Percentiles rank a stretch among this genome's conserved stretches.
Conservation (phyloP, 2,113 vertebrate species). For the Gymnobelideus leadbeateri region DNA sequence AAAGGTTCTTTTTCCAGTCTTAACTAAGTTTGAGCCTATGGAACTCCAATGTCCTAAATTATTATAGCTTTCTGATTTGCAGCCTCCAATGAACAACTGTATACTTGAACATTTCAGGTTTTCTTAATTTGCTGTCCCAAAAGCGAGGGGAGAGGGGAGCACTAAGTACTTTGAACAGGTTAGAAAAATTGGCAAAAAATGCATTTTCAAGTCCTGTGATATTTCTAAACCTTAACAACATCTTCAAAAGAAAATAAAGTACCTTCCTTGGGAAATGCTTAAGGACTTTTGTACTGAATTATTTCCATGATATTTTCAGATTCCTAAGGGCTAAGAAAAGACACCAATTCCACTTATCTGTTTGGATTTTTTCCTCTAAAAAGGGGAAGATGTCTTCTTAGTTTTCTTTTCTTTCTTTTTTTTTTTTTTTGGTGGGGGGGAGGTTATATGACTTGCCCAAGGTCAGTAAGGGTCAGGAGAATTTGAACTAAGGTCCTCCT, state of each 20-base stretch:
- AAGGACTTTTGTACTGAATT: background rate
- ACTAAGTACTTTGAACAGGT: background rate
- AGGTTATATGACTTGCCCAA: too few relatives aligned
- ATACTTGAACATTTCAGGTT: background rate
- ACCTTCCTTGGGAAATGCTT: background rate
- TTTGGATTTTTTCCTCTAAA: background rate
- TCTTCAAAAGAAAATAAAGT: background rate
- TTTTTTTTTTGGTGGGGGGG: background rate
- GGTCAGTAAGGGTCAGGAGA: too few relatives aligned
- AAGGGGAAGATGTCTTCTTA: background rate
- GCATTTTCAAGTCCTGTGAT: background rate
- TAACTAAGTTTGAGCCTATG: background rate
- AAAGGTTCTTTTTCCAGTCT: background rate
- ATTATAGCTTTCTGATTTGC: background rate
- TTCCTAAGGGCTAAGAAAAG: background rate
- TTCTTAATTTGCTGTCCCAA: background rate
- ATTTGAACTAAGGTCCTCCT: too few relatives aligned
- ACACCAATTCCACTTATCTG: background rate
- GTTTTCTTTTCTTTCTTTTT: background rate
- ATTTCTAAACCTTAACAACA: background rate
- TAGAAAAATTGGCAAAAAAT: background rate
- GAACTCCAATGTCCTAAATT: background rate
- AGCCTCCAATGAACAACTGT: background rate
- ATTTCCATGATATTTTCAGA: background rate
- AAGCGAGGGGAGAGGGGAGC: background rate